Evolutionary conservation across 37 sponge, comb jelly and placozoan species (phyloP).

Genomic region (Dysidea cf. avara): DNA sequence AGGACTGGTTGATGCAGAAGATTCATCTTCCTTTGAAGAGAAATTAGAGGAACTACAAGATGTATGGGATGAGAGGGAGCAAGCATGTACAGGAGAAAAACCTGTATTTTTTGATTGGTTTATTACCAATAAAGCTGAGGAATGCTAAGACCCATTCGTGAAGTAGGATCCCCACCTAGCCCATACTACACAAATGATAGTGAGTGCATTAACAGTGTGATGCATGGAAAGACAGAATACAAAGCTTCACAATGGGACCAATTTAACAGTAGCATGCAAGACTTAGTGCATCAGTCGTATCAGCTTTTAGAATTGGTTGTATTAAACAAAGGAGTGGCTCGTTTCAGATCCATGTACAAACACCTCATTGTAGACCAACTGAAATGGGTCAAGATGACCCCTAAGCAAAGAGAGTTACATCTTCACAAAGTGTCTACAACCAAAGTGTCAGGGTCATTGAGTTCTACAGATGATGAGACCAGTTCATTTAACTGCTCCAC

Average conservation of each 20-base stretch:
- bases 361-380: not conserved
- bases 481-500: too few relatives aligned
- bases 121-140: not conserved
- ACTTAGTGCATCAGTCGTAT: too few relatives aligned
- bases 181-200: slow-evolving; percentile 7
- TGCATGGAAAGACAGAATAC: too few relatives aligned
- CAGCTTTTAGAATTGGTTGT: not conserved
- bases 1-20: not conserved
- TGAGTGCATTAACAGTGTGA: not conserved
- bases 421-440: too few relatives aligned
- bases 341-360: not conserved
- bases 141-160: slow-evolving; percentile 3
- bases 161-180: slow-evolving; percentile 3
- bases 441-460: too few relatives aligned
- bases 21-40: not conserved
- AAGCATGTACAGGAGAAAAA: too few relatives aligned
- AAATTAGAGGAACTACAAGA: not conserved
- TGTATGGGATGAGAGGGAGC: not conserved
- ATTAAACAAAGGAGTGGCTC: not conserved
- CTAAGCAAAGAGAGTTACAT: too few relatives aligned
- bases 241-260: slow-evolving; percentile 1
- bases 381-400: too few relatives aligned
- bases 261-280: not conserved
- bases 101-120: too few relatives aligned
- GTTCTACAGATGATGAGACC: too few relatives aligned